Base-by-base conservation (phyloP, 2,888 invertebrate genomes). In the Cryptus viduatorius region DNA sequence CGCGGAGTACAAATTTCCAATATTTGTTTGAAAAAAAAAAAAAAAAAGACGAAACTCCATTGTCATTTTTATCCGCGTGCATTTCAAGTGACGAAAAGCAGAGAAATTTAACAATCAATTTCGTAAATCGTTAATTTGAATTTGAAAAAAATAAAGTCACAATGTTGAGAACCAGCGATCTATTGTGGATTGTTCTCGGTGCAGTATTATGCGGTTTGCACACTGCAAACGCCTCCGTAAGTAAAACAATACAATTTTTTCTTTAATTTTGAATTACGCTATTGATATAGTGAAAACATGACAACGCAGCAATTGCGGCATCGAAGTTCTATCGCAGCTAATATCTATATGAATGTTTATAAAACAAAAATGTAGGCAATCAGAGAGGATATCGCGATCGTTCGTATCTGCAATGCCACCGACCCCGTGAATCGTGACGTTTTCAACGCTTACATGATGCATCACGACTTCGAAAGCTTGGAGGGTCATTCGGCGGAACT, bases 351-450 rank as follows among this genome's bases (percentile, higher is more conserved):
- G 37, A 37, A 8, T 37, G 37, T 37, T 37, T 37, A 37, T 37
- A 50, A 50, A 14, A 50, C 1, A 64, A 75, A 69, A 72, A 73
- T 79, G n/a, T 42, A 87, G 87, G 65, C 77, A 82, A 82, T 88
- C 69, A 78, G 64, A 61, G 86, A 88, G 19, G 90, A 90, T 78
- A 78, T 87, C 67, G 81, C 86, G 14, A 80, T 90, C 29, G 87
- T 90, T 68, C 86, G 86, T 79, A 86, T 86, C 64, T 90, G 90
- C 84, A 90, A 90, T 85, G 79, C 86, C 65, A 88, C 87, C 65
- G 88, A 88, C 68, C 88, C 89, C 50, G 87, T 90, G 53, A 84
- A 87, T 82, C 79, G 87, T 48, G 84, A 86, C 29, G 83, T 87
- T 16, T 82, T 90, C 78, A 89, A 89, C 77, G 75, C 84, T 59